A percentile compares a stretch with the other conserved stretches of the same genome.
Evolutionary conservation across 2,797 vertebrate genomes (phyloP).

Genomic region (Enteromius trimaculatus): DNA sequence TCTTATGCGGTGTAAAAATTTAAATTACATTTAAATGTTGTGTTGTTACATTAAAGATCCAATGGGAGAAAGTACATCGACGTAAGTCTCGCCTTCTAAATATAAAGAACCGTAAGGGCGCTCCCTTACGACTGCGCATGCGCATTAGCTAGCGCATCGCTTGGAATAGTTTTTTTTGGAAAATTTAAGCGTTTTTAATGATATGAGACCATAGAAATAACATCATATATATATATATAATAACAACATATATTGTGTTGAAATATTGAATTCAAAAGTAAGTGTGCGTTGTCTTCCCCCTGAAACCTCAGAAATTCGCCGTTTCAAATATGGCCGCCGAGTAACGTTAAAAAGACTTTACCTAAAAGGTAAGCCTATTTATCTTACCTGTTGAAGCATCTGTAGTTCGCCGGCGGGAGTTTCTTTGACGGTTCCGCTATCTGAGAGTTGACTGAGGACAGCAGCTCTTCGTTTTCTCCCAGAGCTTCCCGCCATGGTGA

Average conservation of each 20-base stretch:
- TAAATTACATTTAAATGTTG: too few relatives aligned
- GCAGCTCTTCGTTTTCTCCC: slow-evolving; percentile 63
- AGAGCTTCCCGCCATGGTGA: slow-evolving; percentile 89
- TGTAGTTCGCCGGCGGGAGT: slow-evolving; percentile 71
- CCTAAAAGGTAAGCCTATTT: not conserved
- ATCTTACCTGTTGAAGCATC: slow-evolving; percentile 92
- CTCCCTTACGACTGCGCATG: too few relatives aligned
- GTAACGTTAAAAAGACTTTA: not conserved
- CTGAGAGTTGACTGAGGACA: slow-evolving; percentile 57
- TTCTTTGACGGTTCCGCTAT: slow-evolving; percentile 65
- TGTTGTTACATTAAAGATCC: too few relatives aligned
- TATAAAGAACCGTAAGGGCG: too few relatives aligned
- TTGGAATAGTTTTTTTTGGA: too few relatives aligned
- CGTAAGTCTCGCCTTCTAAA: too few relatives aligned
- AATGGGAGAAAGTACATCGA: too few relatives aligned
- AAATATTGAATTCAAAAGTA: not conserved
- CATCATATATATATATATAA: too few relatives aligned
- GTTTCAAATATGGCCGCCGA: not conserved
- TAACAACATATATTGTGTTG: not conserved
- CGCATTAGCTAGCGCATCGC: too few relatives aligned
- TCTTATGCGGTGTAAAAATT: too few relatives aligned
- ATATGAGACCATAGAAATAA: too few relatives aligned
- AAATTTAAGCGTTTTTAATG: too few relatives aligned
- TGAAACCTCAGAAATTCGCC: not conserved
- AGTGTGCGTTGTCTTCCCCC: not conserved